Percentiles rank a stretch among this genome's conserved stretches.
phyloP scores from a whole-genome alignment of 2,888 invertebrate species.

The Shargacucullia verbasci region DNA sequence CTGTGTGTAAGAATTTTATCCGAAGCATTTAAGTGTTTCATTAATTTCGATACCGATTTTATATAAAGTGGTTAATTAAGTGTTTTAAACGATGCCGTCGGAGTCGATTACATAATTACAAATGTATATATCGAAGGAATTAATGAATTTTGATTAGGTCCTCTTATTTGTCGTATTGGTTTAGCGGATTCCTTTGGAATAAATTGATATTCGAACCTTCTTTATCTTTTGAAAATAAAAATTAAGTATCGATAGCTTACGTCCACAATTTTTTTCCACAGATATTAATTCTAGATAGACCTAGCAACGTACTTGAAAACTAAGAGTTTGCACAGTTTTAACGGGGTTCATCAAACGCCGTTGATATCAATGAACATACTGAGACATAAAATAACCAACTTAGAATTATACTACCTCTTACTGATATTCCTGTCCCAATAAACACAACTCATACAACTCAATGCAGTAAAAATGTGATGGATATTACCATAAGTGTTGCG shows the following conservation, averaged over 20 bases:
- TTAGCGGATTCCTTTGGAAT: too few relatives aligned
- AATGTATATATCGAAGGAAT: conserved; percentile 27
- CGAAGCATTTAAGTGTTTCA: conserved; percentile 62
- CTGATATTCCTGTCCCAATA: conserved; percentile 7
- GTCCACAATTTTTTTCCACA: too few relatives aligned
- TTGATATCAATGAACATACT: too few relatives aligned
- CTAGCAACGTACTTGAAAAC: too few relatives aligned
- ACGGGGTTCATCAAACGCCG: too few relatives aligned
- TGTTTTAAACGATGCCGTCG: conserved; percentile 51
- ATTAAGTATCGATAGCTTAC: too few relatives aligned
- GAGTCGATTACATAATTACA: conserved; percentile 34
- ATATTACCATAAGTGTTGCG: conserved; percentile 72
- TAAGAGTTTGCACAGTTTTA: too few relatives aligned
- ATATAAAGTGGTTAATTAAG: conserved; percentile 62
- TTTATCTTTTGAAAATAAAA: too few relatives aligned
- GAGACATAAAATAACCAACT: not conserved
- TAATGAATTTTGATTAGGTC: conserved; percentile 35
- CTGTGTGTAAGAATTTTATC: conserved; percentile 69
- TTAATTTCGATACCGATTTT: conserved; percentile 55
- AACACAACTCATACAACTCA: conserved; percentile 25
- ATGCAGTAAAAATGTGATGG: conserved; percentile 56
- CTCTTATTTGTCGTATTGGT: conserved; percentile 9
- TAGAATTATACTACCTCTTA: conserved; percentile 6
- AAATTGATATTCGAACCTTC: too few relatives aligned
- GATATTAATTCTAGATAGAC: too few relatives aligned